Evolutionary conservation across 2,888 invertebrate species (phyloP).

Genomic region (Imbricaverruca yamaguchii): DNA sequence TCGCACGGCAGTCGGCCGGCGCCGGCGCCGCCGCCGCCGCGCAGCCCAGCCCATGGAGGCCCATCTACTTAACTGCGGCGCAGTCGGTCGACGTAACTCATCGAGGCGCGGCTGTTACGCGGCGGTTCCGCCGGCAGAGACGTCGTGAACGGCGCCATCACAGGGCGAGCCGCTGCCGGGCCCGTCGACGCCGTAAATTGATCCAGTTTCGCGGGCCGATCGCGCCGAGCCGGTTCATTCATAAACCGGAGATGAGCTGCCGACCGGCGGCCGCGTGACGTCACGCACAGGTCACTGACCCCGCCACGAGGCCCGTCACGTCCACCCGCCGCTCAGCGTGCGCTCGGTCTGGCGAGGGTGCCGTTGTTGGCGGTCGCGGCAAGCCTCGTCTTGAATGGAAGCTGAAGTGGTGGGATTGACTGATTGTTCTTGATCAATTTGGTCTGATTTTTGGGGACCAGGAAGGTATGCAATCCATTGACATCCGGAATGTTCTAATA

Average conservation of each 20-base stretch:
- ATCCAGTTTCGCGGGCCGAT: conserved; percentile 1
- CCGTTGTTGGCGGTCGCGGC: too few species aligned
- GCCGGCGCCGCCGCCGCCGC: neutral
- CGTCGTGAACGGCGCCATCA: too few species aligned
- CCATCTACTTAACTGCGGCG: neutral
- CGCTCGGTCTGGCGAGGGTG: too few species aligned
- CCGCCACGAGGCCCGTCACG: neutral
- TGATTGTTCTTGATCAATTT: too few species aligned
- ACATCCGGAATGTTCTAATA: too few species aligned
- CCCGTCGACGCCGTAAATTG: neutral
- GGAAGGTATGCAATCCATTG: too few species aligned
- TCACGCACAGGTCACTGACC: neutral
- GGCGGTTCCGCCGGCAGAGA: too few species aligned
- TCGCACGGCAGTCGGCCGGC: neutral
- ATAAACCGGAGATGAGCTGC: neutral
- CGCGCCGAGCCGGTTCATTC: neutral
- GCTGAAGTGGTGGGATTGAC: too few species aligned
- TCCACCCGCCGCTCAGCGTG: too few species aligned
- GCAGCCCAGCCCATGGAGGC: neutral
- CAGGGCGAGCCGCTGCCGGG: neutral
- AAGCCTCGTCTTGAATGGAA: too few species aligned
- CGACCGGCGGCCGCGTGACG: neutral
- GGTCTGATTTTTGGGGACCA: too few species aligned
- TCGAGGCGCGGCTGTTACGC: neutral
- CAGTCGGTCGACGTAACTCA: neutral